Evolutionary conservation across 2,113 vertebrate genomes (phyloP).

Genomic region (Catharus bicknelli): DNA sequence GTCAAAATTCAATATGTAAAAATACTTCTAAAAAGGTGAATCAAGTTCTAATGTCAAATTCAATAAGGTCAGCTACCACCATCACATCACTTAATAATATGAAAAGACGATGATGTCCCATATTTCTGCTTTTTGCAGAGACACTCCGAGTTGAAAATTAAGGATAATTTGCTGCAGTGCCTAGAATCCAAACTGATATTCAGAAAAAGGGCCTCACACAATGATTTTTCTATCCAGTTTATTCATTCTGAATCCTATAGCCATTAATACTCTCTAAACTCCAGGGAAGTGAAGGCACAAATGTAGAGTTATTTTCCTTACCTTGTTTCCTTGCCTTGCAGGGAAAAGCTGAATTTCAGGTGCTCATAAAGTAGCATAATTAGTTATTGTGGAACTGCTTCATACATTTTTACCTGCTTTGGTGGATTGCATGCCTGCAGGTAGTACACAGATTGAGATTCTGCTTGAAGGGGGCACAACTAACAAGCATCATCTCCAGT

Average conservation of each 20-base stretch:
- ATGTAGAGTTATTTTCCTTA: constrained; percentile 33
- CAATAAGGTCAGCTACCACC: constrained; percentile 32
- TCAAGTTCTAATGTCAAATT: constrained; percentile 54
- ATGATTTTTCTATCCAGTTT: constrained; percentile 67
- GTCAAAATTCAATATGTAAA: constrained; percentile 58
- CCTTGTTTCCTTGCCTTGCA: constrained; percentile 11
- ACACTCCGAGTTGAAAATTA: constrained; percentile 42
- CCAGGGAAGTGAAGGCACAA: constrained; percentile 27
- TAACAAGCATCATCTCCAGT: not conserved
- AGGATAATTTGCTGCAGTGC: constrained; percentile 55
- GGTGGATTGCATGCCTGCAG: not conserved
- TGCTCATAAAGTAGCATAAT: not conserved
- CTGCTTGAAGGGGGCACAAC: fast-evolving
- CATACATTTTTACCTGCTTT: fast-evolving
- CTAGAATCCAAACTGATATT: constrained; percentile 67
- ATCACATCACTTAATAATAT: constrained; percentile 33
- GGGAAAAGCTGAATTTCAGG: not conserved
- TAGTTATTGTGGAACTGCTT: not conserved
- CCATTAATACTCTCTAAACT: constrained; percentile 56
- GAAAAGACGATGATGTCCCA: constrained; percentile 28
- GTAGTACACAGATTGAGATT: not conserved
- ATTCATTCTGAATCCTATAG: constrained; percentile 66
- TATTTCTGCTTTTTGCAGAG: constrained; percentile 53
- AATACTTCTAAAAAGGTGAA: constrained; percentile 41
- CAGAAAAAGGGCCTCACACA: constrained; percentile 62